Base-by-base conservation (phyloP, 35 echinoderm and acorn worm genomes). In the Nesometra sesokonis region DNA sequence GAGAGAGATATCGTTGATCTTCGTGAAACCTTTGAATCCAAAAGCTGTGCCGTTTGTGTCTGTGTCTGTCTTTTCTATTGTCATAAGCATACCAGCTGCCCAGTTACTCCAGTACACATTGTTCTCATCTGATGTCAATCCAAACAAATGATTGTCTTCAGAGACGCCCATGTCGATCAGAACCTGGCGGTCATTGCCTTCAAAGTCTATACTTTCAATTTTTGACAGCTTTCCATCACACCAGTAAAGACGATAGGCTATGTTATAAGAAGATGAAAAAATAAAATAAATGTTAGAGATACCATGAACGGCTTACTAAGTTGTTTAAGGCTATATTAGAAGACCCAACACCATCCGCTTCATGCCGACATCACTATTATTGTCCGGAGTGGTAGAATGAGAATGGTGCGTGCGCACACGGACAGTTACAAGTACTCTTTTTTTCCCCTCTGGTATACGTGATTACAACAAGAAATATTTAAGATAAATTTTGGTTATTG, bases 21-120 rank as follows among this genome's bases (percentile, higher is more conserved):
- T 36, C 13, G 35, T 36, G 13, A 36, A 34, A 27, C 32, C 32
- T 80, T 80, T 80, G 79, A 36, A 80, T 34, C 79, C 35, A 15
- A 34, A 36, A 11, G 35, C 3, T 80, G 35, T 36, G 2, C 32
- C 79, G 23, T 36, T 36, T 0, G 79, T 36, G 21, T 67, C 23
- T 67, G 23, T 67, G 21, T 80, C 79, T 32, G 79, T 33, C 31
- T 36, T 33, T 80, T 32, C 4, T 32, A 80, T 33, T 13, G 5
- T 34, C 79, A 80, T 80, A 3, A 80, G 0, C 7, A 32, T 80
- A 32, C 79, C 79, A 32, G 32, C 11, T 3, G 32, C 35, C 82
- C 80, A 89, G 37, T 93, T 88, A 13, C 82, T 84, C 92, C 92
- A 93, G 46, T 87, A 93, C 29, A 93, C 33, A 29, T 43, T 43